Evolutionary conservation across 1,140 invertebrate genomes (phyloP), one percentile per base, ranked within the genome.

Genomic region (Philotrypesis tridentata): DNA sequence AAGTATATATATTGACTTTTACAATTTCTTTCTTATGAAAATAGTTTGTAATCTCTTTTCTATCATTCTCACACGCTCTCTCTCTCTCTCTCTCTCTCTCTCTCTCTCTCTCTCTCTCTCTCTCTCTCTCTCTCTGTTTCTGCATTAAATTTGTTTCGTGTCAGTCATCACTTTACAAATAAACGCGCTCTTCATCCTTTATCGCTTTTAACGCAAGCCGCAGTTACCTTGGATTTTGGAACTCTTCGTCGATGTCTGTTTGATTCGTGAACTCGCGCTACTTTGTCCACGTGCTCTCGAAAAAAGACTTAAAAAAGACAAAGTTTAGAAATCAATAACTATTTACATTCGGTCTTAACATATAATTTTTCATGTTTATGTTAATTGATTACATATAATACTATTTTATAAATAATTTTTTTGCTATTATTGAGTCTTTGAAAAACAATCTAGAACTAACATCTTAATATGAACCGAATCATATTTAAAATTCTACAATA

Each of bases 11-110:
- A 91, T 91, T 90, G 89, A 91, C 90, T 91, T 76, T 82, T 91
- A 91, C 74, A 89, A 87, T 89, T 88, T 89, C 87, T 87, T 86
- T 85, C 88, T 90, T 92, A 91, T 87, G 91, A 92, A 92, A 92
- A 92, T 92, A 92, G 87, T 90, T 87, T 70, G 60, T 77, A 63
- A 63, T 82, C 23, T 63, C 14, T 72, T 65, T 23, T 65, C 61
- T 86, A 21, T 29, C 31, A 21, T 29, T 84, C 67, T n/a, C n/a
- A n/a, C n/a, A n/a, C n/a, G n/a, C n/a, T n/a, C n/a, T n/a, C n/a
- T 84, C 79, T 83, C 74, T 43, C 40, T 0, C 12, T 43, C 40
- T 86, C n/a, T 61, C 5, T 12, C 25, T 65, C 23, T 85, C 25
- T 29, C 48, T 5, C 43, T 84, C 67, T 84, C 79, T 83, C 60